A percentile compares a stretch with the other conserved stretches of the same genome.
These are phyloP conservation scores for Drosophila orosa DNA, from an alignment of 1,140 invertebrate species.

Conservation along the genomic window DNA sequence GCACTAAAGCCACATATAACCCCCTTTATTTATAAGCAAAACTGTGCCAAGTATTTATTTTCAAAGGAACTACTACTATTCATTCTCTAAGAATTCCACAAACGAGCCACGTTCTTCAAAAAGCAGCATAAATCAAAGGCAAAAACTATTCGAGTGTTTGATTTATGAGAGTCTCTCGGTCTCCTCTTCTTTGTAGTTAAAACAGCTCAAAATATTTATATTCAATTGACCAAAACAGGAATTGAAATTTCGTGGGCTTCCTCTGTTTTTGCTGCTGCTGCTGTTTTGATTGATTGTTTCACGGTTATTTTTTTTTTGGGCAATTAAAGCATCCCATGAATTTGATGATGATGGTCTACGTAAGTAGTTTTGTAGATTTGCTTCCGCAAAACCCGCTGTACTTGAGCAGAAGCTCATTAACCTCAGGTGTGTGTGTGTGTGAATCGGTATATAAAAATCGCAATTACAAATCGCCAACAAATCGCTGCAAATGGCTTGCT, in stretches of 20 bases:
- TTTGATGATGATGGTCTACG: constrained; percentile 47
- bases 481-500: constrained; percentile 43
- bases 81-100: constrained; percentile 21
- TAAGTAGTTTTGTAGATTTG: constrained; percentile 43
- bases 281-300: constrained; percentile 52
- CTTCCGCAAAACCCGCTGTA: constrained; percentile 53
- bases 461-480: constrained; percentile 39
- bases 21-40: constrained; percentile 22
- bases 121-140: constrained; percentile 34
- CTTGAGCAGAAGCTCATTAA: constrained; percentile 50
- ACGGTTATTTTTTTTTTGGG: constrained; percentile 31
- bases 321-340: constrained; percentile 45
- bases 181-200: constrained; percentile 3
- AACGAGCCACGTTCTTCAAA: constrained; percentile 23
- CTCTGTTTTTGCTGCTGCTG: constrained; percentile 17
- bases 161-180: constrained; percentile 29
- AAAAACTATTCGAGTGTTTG: constrained; percentile 34
- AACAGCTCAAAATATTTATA: constrained; percentile 39
- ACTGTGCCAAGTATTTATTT: constrained; percentile 39
- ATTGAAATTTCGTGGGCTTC: constrained; percentile 36
- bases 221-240: constrained; percentile 50
- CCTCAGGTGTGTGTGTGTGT: constrained; percentile 7
- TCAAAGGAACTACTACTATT: constrained; percentile 8
- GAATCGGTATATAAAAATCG: constrained; percentile 17
- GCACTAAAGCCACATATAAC: constrained; percentile 18